phyloP scores from a whole-genome alignment of 2,113 vertebrate genomes.

The Ancistrus triradiatus region DNA sequence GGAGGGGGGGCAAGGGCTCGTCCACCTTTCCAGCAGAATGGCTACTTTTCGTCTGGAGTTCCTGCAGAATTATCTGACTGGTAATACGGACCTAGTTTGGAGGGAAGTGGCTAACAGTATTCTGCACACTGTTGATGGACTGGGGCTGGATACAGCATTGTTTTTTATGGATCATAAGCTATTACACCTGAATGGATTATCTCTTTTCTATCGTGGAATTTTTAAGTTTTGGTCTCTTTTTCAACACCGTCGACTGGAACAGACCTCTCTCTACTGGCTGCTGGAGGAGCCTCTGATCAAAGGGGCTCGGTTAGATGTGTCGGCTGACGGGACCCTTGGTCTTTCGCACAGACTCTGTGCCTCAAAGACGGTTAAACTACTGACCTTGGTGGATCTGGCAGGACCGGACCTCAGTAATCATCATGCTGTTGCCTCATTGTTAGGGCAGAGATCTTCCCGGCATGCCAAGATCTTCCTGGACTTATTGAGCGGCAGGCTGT shows the following conservation, averaged over 20 bases:
- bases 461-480: too few relatives aligned
- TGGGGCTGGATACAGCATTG: background rate
- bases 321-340: background rate
- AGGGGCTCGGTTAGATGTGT: background rate
- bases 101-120: background rate
- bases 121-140: background rate
- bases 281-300: background rate
- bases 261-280: background rate
- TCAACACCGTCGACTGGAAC: background rate
- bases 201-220: background rate
- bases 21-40: background rate
- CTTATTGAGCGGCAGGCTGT: too few relatives aligned
- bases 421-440: too few relatives aligned
- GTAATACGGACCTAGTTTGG: background rate
- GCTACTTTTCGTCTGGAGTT: background rate
- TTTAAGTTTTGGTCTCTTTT: background rate
- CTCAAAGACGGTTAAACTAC: background rate
- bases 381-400: background rate
- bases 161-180: background rate
- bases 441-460: too few relatives aligned
- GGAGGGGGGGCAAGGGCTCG: background rate
- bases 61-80: background rate
- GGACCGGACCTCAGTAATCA: background rate
- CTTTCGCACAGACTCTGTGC: background rate
- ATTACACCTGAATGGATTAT: background rate